Evolutionary conservation across 2,797 vertebrate species (phyloP).

Genomic region (Sylvia borin): DNA sequence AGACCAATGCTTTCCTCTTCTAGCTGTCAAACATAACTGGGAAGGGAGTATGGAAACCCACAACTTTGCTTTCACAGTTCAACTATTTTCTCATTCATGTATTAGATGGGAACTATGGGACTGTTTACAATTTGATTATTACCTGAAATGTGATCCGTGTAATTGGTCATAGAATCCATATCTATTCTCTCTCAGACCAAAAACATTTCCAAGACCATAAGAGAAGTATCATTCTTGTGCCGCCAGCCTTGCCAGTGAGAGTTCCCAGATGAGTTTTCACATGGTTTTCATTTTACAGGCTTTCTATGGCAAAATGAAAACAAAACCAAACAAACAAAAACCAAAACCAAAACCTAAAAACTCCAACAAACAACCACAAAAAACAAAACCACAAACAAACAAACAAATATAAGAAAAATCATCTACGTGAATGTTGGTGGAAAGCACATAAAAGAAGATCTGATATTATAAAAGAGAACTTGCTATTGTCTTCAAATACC

Average conservation of each 20-base stretch:
- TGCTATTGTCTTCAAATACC: background rate
- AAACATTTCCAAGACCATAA: slow-evolving; percentile 1
- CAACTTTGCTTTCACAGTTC: background rate
- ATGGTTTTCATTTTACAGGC: slow-evolving; percentile 1
- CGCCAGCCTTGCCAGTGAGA: background rate
- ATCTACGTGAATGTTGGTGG: background rate
- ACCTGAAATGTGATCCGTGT: slow-evolving; percentile 9
- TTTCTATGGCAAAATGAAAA: background rate
- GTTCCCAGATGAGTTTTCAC: background rate
- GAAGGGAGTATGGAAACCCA: background rate
- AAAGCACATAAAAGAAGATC: background rate
- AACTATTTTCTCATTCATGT: background rate
- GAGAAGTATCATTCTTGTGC: slow-evolving; percentile 22
- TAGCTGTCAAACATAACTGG: background rate
- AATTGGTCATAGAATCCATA: background rate
- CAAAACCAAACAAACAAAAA: background rate
- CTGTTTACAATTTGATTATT: slow-evolving; percentile 1
- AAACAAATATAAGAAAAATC: background rate
- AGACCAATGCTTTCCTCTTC: background rate
- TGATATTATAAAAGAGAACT: background rate
- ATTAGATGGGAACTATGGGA: background rate
- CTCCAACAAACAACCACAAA: too few relatives aligned
- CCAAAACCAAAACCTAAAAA: background rate
- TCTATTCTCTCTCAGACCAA: background rate
- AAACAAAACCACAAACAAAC: background rate